phyloP scores from a whole-genome alignment of 2,888 invertebrate genomes.

The Myopa testacea region DNA sequence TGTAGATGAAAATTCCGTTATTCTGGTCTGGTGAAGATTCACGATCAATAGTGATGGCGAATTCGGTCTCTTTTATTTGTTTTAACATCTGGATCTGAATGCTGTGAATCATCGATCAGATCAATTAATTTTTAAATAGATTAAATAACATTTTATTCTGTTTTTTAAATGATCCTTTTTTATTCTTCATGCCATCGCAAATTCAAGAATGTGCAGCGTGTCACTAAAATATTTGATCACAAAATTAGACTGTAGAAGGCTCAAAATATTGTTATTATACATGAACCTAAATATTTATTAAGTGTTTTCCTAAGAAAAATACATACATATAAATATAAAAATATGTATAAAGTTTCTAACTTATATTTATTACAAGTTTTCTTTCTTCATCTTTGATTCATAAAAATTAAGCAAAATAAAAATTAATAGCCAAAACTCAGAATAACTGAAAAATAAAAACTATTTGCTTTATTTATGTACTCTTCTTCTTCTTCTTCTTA shows the following conservation, averaged over 20 bases:
- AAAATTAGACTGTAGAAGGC: background rate
- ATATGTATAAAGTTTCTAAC: no score
- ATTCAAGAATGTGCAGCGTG: background rate
- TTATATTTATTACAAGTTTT: background rate
- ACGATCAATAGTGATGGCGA: background rate
- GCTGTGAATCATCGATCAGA: background rate
- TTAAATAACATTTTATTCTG: background rate
- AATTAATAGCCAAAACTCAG: background rate
- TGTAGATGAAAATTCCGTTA: no score
- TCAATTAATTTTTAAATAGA: slow-evolving; percentile 2
- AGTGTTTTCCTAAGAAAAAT: no score
- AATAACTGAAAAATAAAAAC: background rate
- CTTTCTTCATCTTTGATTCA: background rate
- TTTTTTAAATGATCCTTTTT: background rate
- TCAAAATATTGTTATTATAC: no score
- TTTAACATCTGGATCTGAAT: background rate
- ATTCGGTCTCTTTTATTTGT: background rate
- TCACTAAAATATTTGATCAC: background rate
- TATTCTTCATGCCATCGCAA: background rate
- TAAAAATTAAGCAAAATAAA: no score
- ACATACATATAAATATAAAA: no score
- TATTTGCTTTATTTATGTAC: background rate
- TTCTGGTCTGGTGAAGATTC: background rate
- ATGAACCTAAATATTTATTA: no score
- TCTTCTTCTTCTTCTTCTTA: background rate